These are phyloP conservation scores for Drosophila seguyi DNA, from an alignment of 1,140 invertebrate species.

Conservation along the genomic window DNA sequence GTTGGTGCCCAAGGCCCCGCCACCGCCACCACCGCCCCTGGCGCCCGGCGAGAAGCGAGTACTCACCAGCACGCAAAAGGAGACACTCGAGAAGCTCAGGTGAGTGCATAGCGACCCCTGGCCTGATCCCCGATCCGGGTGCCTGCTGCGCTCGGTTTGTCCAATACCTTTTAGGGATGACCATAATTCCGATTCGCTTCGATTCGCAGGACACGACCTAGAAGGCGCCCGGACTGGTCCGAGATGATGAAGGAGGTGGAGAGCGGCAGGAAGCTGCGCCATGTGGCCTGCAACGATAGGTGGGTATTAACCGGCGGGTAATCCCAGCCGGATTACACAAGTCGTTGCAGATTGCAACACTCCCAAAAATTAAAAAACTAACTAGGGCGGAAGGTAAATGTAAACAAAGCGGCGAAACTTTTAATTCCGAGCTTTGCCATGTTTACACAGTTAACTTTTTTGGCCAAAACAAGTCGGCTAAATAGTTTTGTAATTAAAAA, in stretches of 20 bases:
- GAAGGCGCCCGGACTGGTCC: constrained; percentile 94
- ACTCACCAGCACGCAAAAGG: constrained; percentile 86
- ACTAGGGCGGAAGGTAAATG: constrained; percentile 5
- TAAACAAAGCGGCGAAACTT: constrained; percentile 12
- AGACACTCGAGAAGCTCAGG: constrained; percentile 87
- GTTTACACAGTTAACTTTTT: constrained; percentile 14
- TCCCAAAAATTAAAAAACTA: constrained; percentile 31
- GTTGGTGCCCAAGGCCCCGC: constrained; percentile 86
- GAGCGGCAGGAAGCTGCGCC: constrained; percentile 90
- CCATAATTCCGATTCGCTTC: constrained; percentile 39
- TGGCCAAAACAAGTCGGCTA: constrained; percentile 2
- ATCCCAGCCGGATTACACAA: constrained; percentile 10
- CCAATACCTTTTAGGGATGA: constrained; percentile 65
- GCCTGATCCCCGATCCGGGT: constrained; percentile 2
- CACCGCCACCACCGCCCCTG: constrained; percentile 90
- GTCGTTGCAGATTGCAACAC: constrained; percentile 30
- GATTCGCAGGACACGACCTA: constrained; percentile 88
- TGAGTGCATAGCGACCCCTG: constrained; percentile 43
- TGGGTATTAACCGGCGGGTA: constrained; percentile 64
- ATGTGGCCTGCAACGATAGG: constrained; percentile 94
- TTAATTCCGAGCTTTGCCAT: constrained; percentile 1
- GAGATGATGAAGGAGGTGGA: constrained; percentile 96
- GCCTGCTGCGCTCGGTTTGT: constrained; percentile 85
- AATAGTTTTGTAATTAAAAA: constrained; percentile 12
- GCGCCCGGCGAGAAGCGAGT: constrained; percentile 81